Conservation (phyloP, 2,888 invertebrate genomes). For the Aphidius colemani region DNA sequence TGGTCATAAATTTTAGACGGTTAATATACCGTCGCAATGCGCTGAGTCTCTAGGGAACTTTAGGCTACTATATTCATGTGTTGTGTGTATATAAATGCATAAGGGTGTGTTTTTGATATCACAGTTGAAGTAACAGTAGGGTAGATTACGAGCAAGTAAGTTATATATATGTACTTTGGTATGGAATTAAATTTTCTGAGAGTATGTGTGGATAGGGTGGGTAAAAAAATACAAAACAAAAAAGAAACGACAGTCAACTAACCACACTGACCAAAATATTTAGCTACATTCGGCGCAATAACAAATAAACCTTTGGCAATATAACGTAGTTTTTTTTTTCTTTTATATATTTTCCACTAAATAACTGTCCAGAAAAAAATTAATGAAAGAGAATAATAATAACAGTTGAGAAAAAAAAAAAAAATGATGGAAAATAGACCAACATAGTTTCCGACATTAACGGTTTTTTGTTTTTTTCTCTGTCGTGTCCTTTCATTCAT, state of each 20-base stretch:
- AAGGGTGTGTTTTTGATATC: constrained; percentile 10
- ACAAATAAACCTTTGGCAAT: constrained; percentile 23
- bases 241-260: constrained; percentile 26
- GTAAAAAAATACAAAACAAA: background rate
- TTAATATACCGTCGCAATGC: constrained; percentile 46
- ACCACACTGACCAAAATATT: constrained; percentile 36
- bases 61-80: too few relatives aligned
- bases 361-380: too few relatives aligned
- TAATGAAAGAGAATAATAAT: too few relatives aligned
- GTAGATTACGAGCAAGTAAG: constrained; percentile 32
- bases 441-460: too few relatives aligned
- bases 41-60: constrained; percentile 23
- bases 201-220: too few relatives aligned
- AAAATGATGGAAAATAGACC: too few relatives aligned
- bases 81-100: background rate
- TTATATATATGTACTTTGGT: constrained; percentile 34
- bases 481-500: too few relatives aligned
- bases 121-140: constrained; percentile 24
- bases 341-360: background rate
- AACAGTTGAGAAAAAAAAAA: too few relatives aligned
- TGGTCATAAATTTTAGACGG: constrained; percentile 49
- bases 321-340: background rate
- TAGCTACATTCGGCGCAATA: constrained; percentile 6
- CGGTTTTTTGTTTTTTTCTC: too few relatives aligned
- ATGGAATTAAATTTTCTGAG: constrained; percentile 42